phyloP scores from a whole-genome alignment of 1,140 invertebrate species.

The Drosophila asahinai region DNA sequence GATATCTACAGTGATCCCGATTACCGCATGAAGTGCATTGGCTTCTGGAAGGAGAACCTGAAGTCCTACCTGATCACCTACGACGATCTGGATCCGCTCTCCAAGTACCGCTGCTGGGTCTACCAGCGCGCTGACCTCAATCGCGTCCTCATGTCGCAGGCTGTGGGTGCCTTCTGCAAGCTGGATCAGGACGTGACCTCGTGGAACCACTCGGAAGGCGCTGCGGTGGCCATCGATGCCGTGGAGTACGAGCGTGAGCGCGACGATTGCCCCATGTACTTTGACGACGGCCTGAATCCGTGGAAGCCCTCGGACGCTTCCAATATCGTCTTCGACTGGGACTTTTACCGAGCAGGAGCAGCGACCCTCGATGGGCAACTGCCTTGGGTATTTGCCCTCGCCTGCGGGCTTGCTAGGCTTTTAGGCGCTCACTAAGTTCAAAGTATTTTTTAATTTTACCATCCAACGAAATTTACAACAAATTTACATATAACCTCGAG shows the following conservation, averaged over 20 bases:
- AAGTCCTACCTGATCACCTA: slow-evolving; percentile 98
- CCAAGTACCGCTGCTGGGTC: slow-evolving; percentile 98
- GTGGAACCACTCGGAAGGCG: slow-evolving; percentile 94
- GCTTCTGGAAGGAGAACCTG: slow-evolving; percentile 99
- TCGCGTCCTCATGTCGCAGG: slow-evolving; percentile 93
- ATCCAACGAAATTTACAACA: slow-evolving; percentile 37
- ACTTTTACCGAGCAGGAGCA: slow-evolving; percentile 76
- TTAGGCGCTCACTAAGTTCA: slow-evolving; percentile 33
- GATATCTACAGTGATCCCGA: slow-evolving; percentile 98
- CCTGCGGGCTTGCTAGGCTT: slow-evolving; percentile 20
- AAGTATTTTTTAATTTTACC: slow-evolving; percentile 33
- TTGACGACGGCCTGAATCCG: slow-evolving; percentile 95
- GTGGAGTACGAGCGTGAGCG: slow-evolving; percentile 96
- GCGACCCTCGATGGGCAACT: slow-evolving; percentile 12
- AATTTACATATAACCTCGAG: slow-evolving; percentile 12
- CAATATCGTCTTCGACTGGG: slow-evolving; percentile 88
- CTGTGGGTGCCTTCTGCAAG: slow-evolving; percentile 96
- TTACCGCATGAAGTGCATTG: slow-evolving; percentile 98
- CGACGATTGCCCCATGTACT: slow-evolving; percentile 97
- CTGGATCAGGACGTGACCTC: slow-evolving; percentile 96
- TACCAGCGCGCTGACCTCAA: slow-evolving; percentile 98
- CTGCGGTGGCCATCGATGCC: slow-evolving; percentile 95
- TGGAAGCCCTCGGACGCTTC: slow-evolving; percentile 91
- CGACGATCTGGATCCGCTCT: slow-evolving; percentile 97
- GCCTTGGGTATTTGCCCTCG: slow-evolving; percentile 8